phyloP scores from a whole-genome alignment of 2,797 vertebrate species.

The Hybognathus amarus region DNA sequence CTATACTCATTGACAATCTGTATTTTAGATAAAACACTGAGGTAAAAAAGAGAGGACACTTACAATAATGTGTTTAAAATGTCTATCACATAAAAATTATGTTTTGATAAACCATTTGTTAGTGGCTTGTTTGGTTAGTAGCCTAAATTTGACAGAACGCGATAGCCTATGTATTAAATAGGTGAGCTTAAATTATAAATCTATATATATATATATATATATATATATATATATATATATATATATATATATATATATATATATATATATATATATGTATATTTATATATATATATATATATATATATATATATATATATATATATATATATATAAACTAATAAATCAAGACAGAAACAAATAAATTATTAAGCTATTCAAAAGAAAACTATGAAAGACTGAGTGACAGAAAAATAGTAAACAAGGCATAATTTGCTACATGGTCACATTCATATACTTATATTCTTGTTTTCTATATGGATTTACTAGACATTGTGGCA shows the following conservation, averaged over 20 bases:
- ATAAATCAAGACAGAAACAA: neutral
- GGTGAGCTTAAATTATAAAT: neutral
- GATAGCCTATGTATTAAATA: neutral
- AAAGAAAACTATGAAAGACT: neutral
- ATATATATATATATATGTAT: too few species aligned
- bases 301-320: neutral
- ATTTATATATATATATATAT: neutral
- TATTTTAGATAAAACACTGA: neutral
- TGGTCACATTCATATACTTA: slow-evolving; percentile 7
- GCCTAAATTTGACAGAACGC: neutral
- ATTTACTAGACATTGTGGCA: neutral
- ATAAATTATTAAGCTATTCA: neutral
- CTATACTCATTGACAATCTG: neutral
- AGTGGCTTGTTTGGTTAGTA: neutral
- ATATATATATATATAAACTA: neutral
- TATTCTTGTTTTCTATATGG: slow-evolving; percentile 8
- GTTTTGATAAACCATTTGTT: neutral
- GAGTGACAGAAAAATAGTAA: neutral
- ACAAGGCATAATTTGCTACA: neutral
- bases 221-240: neutral
- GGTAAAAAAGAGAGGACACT: neutral
- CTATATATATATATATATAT: neutral
- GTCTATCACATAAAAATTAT: neutral
- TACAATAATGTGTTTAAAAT: neutral
- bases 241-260: neutral